These are phyloP conservation scores for Morbakka virulenta DNA, from an alignment of 30 jellyfish, hydroid and myxozoan genomes.

Conservation along the genomic window DNA sequence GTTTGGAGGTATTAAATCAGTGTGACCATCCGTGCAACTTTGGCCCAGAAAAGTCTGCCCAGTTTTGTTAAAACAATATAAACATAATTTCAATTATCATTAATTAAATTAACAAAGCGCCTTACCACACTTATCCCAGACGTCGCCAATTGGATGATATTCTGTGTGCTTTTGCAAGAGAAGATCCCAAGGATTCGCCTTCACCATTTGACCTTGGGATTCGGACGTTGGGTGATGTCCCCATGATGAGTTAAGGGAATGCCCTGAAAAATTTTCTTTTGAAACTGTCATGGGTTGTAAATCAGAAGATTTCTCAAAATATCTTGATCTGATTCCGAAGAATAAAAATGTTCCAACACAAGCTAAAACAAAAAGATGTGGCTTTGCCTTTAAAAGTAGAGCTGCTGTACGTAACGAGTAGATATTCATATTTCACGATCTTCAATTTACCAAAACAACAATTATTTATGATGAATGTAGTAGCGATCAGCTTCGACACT, in stretches of 20 bases:
- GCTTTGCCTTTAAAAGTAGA: background rate
- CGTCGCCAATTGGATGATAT: background rate
- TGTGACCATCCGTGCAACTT: no score
- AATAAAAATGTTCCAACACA: background rate
- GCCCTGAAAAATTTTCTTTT: background rate
- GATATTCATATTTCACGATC: background rate
- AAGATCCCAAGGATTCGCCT: background rate
- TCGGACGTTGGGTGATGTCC: no score
- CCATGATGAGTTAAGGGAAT: background rate
- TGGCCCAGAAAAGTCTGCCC: no score
- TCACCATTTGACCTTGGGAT: background rate
- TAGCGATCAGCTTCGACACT: no score
- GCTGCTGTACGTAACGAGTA: background rate
- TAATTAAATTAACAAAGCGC: no score
- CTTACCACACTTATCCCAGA: background rate
- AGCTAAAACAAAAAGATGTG: background rate
- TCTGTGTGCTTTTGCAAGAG: background rate
- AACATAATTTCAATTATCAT: no score
- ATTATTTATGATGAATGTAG: no score
- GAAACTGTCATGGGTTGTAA: background rate
- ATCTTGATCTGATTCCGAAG: background rate
- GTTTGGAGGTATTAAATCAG: no score
- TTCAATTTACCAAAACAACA: background rate
- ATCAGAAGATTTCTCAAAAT: background rate
- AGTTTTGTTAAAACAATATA: no score